These are phyloP conservation scores for Sebastes dallii DNA, from an alignment of 2,797 vertebrate genomes.

Conservation along the genomic window DNA sequence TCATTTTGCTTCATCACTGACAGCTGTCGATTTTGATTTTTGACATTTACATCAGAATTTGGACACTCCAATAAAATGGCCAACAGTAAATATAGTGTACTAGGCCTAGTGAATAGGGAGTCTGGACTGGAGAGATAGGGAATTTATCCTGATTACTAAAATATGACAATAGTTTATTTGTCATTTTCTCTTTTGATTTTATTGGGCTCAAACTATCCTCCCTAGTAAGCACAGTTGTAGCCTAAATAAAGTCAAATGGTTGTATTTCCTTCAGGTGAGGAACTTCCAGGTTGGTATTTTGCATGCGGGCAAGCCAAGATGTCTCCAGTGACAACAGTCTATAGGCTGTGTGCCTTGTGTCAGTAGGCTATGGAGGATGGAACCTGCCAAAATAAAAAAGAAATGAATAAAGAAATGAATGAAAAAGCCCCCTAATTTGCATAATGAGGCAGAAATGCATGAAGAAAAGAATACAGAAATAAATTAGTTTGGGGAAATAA, in stretches of 20 bases:
- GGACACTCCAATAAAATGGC: background rate
- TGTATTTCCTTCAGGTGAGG: background rate
- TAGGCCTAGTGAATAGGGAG: background rate
- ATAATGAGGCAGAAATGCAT: too few relatives aligned
- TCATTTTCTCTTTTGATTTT: background rate
- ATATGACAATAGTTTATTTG: background rate
- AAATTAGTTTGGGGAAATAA: too few relatives aligned
- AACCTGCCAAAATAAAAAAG: too few relatives aligned
- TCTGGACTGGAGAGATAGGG: background rate
- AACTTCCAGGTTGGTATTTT: background rate
- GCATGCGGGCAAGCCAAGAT: background rate
- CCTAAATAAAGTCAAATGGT: background rate
- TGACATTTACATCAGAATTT: background rate
- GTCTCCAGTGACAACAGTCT: background rate
- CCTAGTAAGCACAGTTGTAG: background rate
- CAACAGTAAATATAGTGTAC: background rate
- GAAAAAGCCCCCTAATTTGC: too few relatives aligned
- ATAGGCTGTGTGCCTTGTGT: background rate
- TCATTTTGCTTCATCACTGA: background rate
- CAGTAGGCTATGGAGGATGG: background rate
- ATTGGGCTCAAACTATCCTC: too few relatives aligned
- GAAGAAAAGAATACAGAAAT: too few relatives aligned
- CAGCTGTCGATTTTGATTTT: background rate
- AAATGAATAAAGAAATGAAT: too few relatives aligned
- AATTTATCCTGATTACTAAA: background rate